Evolutionary conservation across 2,113 vertebrate genomes (phyloP), one percentile per base, ranked within the genome.

Genomic region (Pituophis catenifer): DNA sequence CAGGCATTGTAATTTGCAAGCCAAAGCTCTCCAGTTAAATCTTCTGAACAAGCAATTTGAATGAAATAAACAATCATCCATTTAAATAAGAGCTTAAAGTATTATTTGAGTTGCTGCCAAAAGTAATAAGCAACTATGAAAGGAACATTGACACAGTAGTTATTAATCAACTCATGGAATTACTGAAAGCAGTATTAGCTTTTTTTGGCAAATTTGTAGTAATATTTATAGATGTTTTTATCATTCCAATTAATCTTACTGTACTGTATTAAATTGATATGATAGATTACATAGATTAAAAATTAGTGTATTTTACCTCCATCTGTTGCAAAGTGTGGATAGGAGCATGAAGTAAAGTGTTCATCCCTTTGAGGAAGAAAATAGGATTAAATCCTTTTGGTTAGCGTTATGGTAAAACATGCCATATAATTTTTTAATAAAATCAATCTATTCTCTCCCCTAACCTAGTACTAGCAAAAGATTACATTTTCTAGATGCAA

Each of bases 341-440:
- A 15, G 98, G 98, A 58, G 97, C 98, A 55, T 98, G 98, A 96
- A 98, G 98, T 94, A 98, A 94, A 44, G 97, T 98, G 91, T 92
- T 97, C 98, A 98, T 98, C 52, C 97, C 98, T 98, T 96, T 54
- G 0, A 11, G 53, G 52, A 81, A 90, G 26, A 55, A 96, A 57
- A 94, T 95, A 96, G 92, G 59, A 8, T 59, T 92, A 70, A 91
- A 97, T 90, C 0, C 53, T n/a, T 59, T 57, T 88, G 52, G 81
- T 89, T 1, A 1, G 5, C n/a, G 44, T 8, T n/a, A 26, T 62
- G 59, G n/a, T 81, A 38, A 81, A 38, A 81, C 17, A 81, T 44
- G 33, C 19, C 33, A 62, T 9, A 21, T 12, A 8, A 8, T 15
- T 13, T 62, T 88, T 88, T 55, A 6, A 70, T 8, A n/a, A 50